Evolutionary conservation across 1,140 invertebrate genomes (phyloP).

Genomic region (Popillia japonica): DNA sequence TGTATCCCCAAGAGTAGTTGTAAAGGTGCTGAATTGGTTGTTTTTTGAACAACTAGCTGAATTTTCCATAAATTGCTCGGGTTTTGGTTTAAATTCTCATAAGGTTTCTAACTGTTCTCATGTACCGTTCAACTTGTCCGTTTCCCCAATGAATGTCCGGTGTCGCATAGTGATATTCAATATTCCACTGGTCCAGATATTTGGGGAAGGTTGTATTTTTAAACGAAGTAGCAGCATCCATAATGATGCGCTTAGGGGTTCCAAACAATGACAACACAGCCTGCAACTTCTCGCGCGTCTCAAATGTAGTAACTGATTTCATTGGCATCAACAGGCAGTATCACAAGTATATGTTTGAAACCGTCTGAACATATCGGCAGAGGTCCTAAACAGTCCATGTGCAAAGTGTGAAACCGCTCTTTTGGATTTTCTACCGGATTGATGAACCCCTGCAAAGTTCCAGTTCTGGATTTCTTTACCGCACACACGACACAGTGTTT

Average conservation of each 20-base stretch:
- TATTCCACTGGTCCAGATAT: not conserved
- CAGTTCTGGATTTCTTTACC: slow-evolving; percentile 45
- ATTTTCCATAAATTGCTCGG: not conserved
- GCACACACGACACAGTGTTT: slow-evolving; percentile 54
- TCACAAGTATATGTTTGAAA: slow-evolving; percentile 1
- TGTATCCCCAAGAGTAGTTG: not conserved
- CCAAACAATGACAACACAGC: not conserved
- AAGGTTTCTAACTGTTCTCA: slow-evolving; percentile 51
- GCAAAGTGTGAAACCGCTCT: slow-evolving; percentile 50
- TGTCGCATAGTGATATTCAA: slow-evolving; percentile 41
- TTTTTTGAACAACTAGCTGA: not conserved
- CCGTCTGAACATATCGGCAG: slow-evolving; percentile 39
- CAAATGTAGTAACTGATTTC: not conserved
- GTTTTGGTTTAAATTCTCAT: slow-evolving; percentile 43
- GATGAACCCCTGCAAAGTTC: slow-evolving; percentile 43
- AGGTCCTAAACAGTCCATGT: slow-evolving; percentile 47
- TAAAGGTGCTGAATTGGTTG: not conserved
- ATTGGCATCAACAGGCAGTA: not conserved
- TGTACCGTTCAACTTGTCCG: slow-evolving; percentile 54
- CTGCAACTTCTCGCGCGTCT: slow-evolving; percentile 26
- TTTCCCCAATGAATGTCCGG: slow-evolving; percentile 50
- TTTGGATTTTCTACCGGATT: slow-evolving; percentile 43
- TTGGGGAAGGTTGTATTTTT: not conserved
- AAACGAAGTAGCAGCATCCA: not conserved
- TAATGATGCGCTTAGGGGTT: not conserved